A percentile compares a stretch with the other conserved stretches of the same genome.
These are phyloP conservation scores for Merluccius polli DNA, from an alignment of 2,797 vertebrate genomes.

Conservation along the genomic window DNA sequence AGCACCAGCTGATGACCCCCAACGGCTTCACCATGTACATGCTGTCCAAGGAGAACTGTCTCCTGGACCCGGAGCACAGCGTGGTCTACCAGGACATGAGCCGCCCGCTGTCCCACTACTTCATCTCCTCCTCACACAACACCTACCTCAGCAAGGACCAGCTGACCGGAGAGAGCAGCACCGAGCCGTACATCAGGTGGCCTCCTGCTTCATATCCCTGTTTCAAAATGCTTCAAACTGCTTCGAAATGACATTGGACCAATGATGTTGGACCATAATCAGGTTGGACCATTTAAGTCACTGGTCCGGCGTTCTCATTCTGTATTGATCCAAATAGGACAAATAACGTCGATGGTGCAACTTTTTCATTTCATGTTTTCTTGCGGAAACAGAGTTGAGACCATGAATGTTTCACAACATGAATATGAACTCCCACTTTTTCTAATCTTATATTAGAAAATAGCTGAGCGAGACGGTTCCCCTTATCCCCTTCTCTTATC, in stretches of 20 bases:
- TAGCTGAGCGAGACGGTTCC: not conserved
- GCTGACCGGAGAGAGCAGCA: constrained; percentile 87
- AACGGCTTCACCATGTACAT: constrained; percentile 97
- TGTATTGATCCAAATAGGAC: not conserved
- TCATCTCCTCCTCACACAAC: constrained; percentile 82
- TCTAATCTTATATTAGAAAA: not conserved
- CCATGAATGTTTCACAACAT: too few species aligned
- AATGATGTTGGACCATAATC: too few species aligned
- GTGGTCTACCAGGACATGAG: constrained; percentile 89
- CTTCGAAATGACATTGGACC: too few species aligned
- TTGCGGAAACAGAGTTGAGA: too few species aligned
- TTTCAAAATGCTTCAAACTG: too few species aligned
- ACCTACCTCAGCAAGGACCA: constrained; percentile 93
- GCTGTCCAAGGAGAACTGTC: constrained; percentile 83
- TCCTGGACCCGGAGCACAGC: constrained; percentile 76
- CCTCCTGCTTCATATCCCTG: not conserved
- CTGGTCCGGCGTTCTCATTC: not conserved
- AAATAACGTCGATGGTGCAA: too few species aligned
- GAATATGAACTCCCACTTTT: too few species aligned
- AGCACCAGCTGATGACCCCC: constrained; percentile 83
- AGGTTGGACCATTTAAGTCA: not conserved
- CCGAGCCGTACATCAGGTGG: constrained; percentile 80
- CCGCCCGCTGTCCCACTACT: constrained; percentile 87
- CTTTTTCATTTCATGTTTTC: too few species aligned
- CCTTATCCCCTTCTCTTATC: not conserved